Evolutionary conservation across 2,888 invertebrate species (phyloP), one percentile per base, ranked within the genome.

Genomic region (Carcina quercana): DNA sequence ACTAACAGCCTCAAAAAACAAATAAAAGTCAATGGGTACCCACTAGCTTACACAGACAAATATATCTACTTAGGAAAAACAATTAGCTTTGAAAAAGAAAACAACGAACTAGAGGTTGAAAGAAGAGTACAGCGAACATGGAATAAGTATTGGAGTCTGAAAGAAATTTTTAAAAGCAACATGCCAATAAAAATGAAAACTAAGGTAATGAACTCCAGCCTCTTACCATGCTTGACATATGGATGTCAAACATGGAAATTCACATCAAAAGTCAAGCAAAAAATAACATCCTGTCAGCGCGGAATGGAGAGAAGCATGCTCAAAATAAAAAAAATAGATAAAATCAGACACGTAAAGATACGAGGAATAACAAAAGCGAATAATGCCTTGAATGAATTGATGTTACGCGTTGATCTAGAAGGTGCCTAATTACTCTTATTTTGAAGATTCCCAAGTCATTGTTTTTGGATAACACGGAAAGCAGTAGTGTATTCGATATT

Each of bases 191-290:
- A 13, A 32, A 19, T 25, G 10, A 27, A 35, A 19, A 32, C 22
- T 19, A 28, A 32, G 28, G 5, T 35, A 8, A 6, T 31, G 17
- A 28, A 32, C 15, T 28, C 35, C 10, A 28, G 35, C 21, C 2
- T 35, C 7, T 24, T 35, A 13, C 30, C 31, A 2, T 25, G 25
- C 13, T 28, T 35, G 4, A 21, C 25, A 7, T 30, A 35, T 30
- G 35, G 24, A 13, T 24, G 20, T n/a, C 35, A 35, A 28, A 32
- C 35, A 14, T 35, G 35, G 35, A 32, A 28, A 28, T 31, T 24
- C 8, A 28, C n/a, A n/a, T n/a, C n/a, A n/a, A n/a, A n/a, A n/a
- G n/a, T n/a, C n/a, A n/a, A n/a, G n/a, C n/a, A n/a, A n/a, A n/a
- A n/a, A n/a, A n/a, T n/a, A n/a, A n/a, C n/a, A n/a, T n/a, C n/a